These are phyloP conservation scores for Lagocephalus sceleratus DNA, from an alignment of 2,797 vertebrate species.

Conservation along the genomic window DNA sequence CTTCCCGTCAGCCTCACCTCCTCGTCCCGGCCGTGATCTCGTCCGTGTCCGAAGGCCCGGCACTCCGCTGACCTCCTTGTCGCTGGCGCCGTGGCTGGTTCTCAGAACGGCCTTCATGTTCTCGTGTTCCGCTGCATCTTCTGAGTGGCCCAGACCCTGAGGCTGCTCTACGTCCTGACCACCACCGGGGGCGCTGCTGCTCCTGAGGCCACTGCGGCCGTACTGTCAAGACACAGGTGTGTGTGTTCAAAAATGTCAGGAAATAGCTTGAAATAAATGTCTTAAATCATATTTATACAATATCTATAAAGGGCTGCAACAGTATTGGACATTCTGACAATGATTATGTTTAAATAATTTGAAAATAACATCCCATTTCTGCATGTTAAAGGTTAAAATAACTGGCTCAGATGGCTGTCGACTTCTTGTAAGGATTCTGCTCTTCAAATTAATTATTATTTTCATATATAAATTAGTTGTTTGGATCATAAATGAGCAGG, in stretches of 20 bases:
- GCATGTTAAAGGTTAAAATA: too few species aligned
- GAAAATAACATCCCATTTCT: too few species aligned
- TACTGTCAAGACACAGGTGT: constrained; percentile 24
- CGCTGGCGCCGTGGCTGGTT: constrained; percentile 66
- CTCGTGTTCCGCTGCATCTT: constrained; percentile 87
- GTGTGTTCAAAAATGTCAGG: not conserved
- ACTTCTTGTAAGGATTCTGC: too few species aligned
- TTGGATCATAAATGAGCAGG: too few species aligned
- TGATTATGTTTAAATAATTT: too few species aligned
- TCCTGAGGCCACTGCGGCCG: constrained; percentile 36
- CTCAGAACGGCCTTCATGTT: constrained; percentile 93
- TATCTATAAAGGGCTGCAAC: too few species aligned
- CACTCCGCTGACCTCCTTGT: constrained; percentile 53
- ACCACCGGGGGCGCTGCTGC: constrained; percentile 59
- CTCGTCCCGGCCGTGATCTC: constrained; percentile 77
- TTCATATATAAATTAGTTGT: too few species aligned
- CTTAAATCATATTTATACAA: too few species aligned
- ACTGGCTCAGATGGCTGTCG: too few species aligned
- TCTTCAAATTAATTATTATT: too few species aligned
- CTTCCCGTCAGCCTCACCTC: constrained; percentile 69
- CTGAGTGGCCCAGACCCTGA: constrained; percentile 81
- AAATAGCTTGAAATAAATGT: not conserved
- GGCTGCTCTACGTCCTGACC: constrained; percentile 75
- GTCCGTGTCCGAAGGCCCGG: constrained; percentile 83
- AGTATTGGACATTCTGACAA: too few species aligned